Base-by-base conservation (phyloP, 2,888 invertebrate species). In the Anoncus sp. region DNA sequence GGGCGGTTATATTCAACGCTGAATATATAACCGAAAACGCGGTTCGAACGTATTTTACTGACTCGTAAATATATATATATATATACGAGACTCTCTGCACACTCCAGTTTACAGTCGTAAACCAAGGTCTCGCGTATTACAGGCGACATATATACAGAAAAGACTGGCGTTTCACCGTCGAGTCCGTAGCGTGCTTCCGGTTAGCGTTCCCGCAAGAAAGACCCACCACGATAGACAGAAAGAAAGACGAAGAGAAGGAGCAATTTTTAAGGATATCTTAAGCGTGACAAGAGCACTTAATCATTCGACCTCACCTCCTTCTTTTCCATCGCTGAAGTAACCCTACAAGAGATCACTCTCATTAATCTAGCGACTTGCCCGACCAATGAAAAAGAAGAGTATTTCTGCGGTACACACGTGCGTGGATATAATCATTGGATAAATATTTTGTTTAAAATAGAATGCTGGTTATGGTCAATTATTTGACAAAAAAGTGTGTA, bases 151-250 rank as follows among this genome's bases (percentile, higher is more conserved):
- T 31, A 27, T 35, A 47, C 24, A 31, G 40, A 59, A 35, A 27
- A 20, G 31, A 27, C 53, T 10, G 27, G 40, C 62, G 63, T 77
- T 73, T 67, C 81, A 79, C 82, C 75, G 73, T 77, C 77, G 72
- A 77, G 79, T 83, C 82, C 82, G 83, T 82, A 82, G 80, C 87
- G 85, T 85, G 81, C 84, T 87, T 87, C 87, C 87, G 86, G 87
- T 82, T 80, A 49, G 67, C 60, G 57, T 27, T 77, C 2, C 49
- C 65, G 67, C 72, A 47, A 43, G 65, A 24, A 14, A 59, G 55
- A 60, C 62, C 45, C n/a, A 49, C 60, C n/a, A n/a, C n/a, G 59
- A 72, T 43, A 57, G 60, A 27, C 14, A 16, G 31, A 24, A 43
- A 35, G 45, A 12, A 59, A 45, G 12, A 18, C n/a, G 40, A 18